These are phyloP conservation scores for human (Homo sapiens) DNA, from an alignment of 2,113 vertebrate species.

Conservation along the genomic window DNA sequence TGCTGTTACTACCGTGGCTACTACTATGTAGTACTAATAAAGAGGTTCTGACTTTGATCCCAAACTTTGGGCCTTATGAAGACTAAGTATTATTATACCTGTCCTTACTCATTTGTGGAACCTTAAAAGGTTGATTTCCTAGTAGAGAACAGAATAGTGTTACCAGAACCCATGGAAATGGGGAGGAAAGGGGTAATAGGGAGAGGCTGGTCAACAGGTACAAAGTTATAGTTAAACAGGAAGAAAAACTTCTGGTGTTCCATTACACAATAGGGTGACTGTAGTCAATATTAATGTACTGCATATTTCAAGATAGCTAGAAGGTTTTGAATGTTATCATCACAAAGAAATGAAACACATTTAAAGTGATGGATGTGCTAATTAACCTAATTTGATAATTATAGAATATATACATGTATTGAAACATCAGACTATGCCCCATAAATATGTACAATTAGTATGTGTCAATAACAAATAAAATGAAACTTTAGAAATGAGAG, in stretches of 20 bases:
- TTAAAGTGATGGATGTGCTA: too few species aligned
- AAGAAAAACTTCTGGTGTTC: background rate
- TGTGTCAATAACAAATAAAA: background rate
- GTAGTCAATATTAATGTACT: background rate
- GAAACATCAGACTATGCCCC: too few species aligned
- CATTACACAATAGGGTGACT: background rate
- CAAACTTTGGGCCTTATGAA: background rate
- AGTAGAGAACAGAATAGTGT: background rate
- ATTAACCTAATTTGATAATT: too few species aligned
- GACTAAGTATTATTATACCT: background rate
- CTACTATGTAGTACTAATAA: background rate
- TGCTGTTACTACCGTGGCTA: background rate
- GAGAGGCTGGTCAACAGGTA: background rate
- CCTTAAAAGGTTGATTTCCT: background rate
- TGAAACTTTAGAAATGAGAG: background rate
- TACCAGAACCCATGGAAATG: background rate
- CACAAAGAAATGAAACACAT: too few species aligned
- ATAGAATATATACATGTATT: too few species aligned
- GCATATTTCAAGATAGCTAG: too few species aligned
- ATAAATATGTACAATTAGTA: too few species aligned
- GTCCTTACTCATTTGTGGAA: background rate
- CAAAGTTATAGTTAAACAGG: background rate
- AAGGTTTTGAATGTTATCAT: too few species aligned
- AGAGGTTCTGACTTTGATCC: background rate
- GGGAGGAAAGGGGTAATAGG: background rate